phyloP scores from a whole-genome alignment of 2,888 invertebrate species.

The Anticlea derivata region DNA sequence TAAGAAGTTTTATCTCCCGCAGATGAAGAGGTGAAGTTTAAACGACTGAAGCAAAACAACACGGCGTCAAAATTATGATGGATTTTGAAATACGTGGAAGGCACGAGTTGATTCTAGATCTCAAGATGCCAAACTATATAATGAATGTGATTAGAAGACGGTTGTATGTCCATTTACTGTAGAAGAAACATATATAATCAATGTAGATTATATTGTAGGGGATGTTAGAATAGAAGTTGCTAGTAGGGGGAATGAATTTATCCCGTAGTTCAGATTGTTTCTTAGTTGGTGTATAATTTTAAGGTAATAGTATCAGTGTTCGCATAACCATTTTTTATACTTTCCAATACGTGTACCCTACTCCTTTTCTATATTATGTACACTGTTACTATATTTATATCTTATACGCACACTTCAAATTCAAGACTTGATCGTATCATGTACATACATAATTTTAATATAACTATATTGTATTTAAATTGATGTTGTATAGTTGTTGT shows the following conservation, averaged over 20 bases:
- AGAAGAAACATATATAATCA: conserved; percentile 58
- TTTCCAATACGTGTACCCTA: conserved; percentile 33
- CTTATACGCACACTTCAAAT: conserved; percentile 75
- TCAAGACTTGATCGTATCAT: conserved; percentile 75
- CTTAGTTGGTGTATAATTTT: conserved; percentile 43
- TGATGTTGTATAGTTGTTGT: conserved; percentile 72
- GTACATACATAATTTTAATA: conserved; percentile 51
- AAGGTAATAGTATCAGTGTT: conserved; percentile 37
- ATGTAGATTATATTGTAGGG: conserved; percentile 43
- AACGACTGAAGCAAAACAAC: conserved; percentile 49
- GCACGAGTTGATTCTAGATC: conserved; percentile 41
- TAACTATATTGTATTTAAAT: conserved; percentile 43
- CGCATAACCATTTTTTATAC: conserved; percentile 46
- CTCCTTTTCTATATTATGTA: conserved; percentile 26
- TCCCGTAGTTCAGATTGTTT: conserved; percentile 56
- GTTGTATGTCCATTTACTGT: conserved; percentile 82
- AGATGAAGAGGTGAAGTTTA: conserved; percentile 70
- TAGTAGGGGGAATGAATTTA: conserved; percentile 55
- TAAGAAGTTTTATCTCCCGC: conserved; percentile 40
- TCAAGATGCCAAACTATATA: conserved; percentile 74
- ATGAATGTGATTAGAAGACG: conserved; percentile 65
- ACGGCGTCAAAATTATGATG: conserved; percentile 33
- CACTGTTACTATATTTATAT: conserved; percentile 43
- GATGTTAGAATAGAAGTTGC: conserved; percentile 37
- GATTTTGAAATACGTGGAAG: conserved; percentile 28